These are phyloP conservation scores for Heterodera carotae DNA, from an alignment of 1,140 invertebrate species.

Conservation along the genomic window DNA sequence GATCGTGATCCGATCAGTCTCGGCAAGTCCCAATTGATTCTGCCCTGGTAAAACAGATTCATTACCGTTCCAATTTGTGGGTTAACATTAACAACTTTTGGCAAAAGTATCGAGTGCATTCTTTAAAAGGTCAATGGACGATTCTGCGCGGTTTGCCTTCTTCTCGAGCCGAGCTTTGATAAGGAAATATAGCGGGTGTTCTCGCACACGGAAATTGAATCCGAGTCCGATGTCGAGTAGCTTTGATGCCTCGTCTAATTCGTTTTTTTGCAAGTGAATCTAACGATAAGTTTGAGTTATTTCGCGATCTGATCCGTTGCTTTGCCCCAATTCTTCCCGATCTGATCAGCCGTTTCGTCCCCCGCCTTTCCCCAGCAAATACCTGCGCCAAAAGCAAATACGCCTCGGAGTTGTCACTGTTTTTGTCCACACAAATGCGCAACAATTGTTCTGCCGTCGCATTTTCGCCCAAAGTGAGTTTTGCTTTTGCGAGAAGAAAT, in stretches of 20 bases:
- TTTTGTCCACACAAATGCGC: slow-evolving; percentile 76
- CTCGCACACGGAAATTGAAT: slow-evolving; percentile 77
- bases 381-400: slow-evolving; percentile 83
- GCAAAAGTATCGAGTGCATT: slow-evolving; percentile 71
- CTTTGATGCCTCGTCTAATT: slow-evolving; percentile 56
- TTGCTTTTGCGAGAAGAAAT: slow-evolving; percentile 78
- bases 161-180: slow-evolving; percentile 81
- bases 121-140: slow-evolving; percentile 77
- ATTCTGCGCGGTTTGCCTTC: slow-evolving; percentile 75
- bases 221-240: slow-evolving; percentile 53
- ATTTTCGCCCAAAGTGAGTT: slow-evolving; percentile 78
- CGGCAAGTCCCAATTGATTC: slow-evolving; percentile 65
- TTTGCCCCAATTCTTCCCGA: too few relatives aligned
- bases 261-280: slow-evolving; percentile 51
- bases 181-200: slow-evolving; percentile 86
- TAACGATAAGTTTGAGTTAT: too few relatives aligned
- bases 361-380: slow-evolving; percentile 17
- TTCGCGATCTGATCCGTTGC: too few relatives aligned
- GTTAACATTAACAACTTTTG: slow-evolving; percentile 13
- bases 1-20: slow-evolving; percentile 80
- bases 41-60: slow-evolving; percentile 31
- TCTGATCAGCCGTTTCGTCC: background rate
- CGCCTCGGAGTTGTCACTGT: slow-evolving; percentile 78
- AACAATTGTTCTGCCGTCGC: slow-evolving; percentile 73
- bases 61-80: background rate